Evolutionary conservation across 2,797 vertebrate species (phyloP).

Genomic region (Betta splendens): DNA sequence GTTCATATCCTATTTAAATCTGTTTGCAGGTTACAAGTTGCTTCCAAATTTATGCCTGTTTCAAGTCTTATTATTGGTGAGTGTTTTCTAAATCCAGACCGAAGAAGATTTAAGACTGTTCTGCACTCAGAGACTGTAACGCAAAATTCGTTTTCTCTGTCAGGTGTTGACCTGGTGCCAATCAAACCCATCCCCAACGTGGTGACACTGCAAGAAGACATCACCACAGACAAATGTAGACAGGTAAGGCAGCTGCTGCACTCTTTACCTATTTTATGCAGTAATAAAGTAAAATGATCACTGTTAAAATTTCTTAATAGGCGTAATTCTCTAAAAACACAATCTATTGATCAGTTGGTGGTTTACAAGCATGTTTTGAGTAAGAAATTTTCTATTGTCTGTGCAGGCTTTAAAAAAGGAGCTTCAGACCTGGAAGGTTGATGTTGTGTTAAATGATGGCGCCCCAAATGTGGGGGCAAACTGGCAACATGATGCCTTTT

Average conservation of each 20-base stretch:
- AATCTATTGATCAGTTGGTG: background rate
- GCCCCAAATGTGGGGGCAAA: constrained; percentile 96
- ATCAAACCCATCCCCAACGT: constrained; percentile 94
- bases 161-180: constrained; percentile 94
- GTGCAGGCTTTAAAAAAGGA: constrained; percentile 89
- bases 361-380: background rate
- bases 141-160: constrained; percentile 4
- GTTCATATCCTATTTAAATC: too few relatives aligned
- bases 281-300: background rate
- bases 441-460: constrained; percentile 95
- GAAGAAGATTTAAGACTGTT: too few relatives aligned
- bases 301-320: too few relatives aligned
- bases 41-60: constrained; percentile 96
- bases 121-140: too few relatives aligned
- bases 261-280: background rate
- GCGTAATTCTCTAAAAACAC: background rate
- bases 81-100: background rate
- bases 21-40: constrained; percentile 90
- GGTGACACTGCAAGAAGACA: constrained; percentile 93
- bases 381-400: background rate
- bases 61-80: constrained; percentile 95
- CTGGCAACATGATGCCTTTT: constrained; percentile 94
- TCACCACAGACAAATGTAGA: constrained; percentile 93
- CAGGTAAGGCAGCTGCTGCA: constrained; percentile 80
- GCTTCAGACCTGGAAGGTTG: constrained; percentile 96